Evolutionary conservation across 1,140 invertebrate genomes (phyloP).

Genomic region (Euura lappo): DNA sequence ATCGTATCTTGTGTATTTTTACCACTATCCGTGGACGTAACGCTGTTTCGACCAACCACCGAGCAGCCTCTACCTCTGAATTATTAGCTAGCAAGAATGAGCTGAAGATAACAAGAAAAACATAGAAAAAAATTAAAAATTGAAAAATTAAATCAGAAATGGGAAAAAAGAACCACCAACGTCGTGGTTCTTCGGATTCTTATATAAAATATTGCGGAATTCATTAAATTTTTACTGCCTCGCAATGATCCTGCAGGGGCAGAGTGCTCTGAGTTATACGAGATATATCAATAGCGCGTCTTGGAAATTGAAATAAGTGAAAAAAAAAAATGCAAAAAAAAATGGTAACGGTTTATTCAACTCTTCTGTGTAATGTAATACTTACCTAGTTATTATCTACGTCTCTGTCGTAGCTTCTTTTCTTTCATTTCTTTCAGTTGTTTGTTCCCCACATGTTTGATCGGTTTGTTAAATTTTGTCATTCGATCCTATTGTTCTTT

Average conservation of each 20-base stretch:
- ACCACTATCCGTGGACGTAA: too few species aligned
- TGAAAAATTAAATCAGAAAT: too few species aligned
- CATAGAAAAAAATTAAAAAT: too few species aligned
- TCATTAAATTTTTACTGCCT: not conserved
- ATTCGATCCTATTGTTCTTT: too few species aligned
- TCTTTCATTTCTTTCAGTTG: too few species aligned
- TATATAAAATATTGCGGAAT: not conserved
- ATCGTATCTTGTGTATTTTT: too few species aligned
- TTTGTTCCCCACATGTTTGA: too few species aligned
- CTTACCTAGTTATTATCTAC: not conserved
- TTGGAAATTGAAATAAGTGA: constrained; percentile 1
- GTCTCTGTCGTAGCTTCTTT: not conserved
- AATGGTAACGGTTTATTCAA: constrained; percentile 6
- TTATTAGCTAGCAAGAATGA: too few species aligned
- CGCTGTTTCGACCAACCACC: too few species aligned
- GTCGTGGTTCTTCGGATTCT: not conserved
- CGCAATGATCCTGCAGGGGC: not conserved
- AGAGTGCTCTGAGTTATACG: not conserved
- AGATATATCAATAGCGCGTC: not conserved
- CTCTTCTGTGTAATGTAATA: constrained; percentile 2
- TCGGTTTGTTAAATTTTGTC: too few species aligned
- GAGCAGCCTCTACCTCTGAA: too few species aligned
- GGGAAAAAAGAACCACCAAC: not conserved
- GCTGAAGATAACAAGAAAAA: too few species aligned
- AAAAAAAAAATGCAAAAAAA: not conserved